These are phyloP conservation scores for Dreissena polymorpha DNA, from an alignment of 1,140 invertebrate species.

Conservation along the genomic window DNA sequence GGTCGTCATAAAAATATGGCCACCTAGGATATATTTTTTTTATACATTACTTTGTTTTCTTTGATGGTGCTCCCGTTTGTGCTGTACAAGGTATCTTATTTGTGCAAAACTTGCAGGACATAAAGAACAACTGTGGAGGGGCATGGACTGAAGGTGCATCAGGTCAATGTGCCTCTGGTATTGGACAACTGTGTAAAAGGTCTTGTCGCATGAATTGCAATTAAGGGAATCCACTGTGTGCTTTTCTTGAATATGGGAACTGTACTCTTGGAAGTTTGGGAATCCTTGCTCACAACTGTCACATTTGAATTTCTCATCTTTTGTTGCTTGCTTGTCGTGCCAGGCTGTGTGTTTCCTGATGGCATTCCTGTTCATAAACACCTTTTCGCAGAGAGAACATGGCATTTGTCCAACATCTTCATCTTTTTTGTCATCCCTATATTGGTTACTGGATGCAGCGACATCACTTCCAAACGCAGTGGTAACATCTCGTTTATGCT, in stretches of 20 bases:
- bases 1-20: too few species aligned
- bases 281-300: conserved; percentile 47
- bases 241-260: conserved; percentile 6
- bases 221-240: conserved; percentile 29
- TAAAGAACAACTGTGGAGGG: conserved; percentile 23
- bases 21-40: too few species aligned
- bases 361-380: conserved; percentile 17
- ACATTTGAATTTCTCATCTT: conserved; percentile 13
- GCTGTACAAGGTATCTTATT: conserved; percentile 12
- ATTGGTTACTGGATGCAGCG: too few species aligned
- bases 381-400: conserved; percentile 43
- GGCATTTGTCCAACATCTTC: conserved; percentile 34
- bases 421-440: conserved; percentile 19
- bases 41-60: not conserved
- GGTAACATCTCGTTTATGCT: too few species aligned
- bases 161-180: conserved; percentile 33
- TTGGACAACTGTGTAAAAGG: conserved; percentile 5
- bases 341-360: conserved; percentile 40
- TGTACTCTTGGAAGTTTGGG: not conserved
- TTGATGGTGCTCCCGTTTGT: not conserved
- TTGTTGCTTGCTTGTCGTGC: conserved; percentile 38
- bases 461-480: too few species aligned
- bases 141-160: not conserved
- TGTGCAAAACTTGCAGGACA: conserved; percentile 42
- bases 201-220: conserved; percentile 28